Evolutionary conservation across 2,113 vertebrate genomes (phyloP).

Genomic region (Coptodon rendalli): DNA sequence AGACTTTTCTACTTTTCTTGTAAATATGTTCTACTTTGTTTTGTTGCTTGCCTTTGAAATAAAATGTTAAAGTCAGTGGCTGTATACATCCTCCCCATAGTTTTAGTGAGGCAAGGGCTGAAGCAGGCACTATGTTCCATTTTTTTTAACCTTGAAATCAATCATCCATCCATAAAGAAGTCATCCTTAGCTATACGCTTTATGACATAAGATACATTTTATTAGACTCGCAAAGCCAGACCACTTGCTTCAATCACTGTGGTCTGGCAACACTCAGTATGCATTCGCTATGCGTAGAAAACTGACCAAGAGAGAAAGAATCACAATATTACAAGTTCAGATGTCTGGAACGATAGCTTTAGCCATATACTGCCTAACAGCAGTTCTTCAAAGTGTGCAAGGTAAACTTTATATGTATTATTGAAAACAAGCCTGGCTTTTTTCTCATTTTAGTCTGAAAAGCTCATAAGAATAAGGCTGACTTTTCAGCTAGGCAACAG

Average conservation of each 20-base stretch:
- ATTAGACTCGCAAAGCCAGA: conserved; percentile 37
- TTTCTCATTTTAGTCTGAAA: background rate
- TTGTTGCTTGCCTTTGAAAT: conserved; percentile 1
- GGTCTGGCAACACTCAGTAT: background rate
- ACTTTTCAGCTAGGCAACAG: background rate
- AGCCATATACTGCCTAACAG: background rate
- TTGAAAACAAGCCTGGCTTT: background rate
- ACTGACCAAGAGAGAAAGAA: background rate
- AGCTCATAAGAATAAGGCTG: background rate
- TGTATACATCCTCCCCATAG: background rate
- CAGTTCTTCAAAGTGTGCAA: background rate
- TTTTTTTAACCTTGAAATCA: conserved; percentile 32
- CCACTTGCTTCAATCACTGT: conserved; percentile 5
- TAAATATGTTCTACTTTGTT: background rate
- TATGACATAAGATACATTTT: conserved; percentile 35
- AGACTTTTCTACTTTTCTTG: conserved; percentile 1
- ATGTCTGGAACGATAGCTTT: background rate
- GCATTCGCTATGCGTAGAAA: background rate
- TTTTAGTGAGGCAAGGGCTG: background rate
- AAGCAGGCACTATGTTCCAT: background rate
- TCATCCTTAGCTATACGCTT: conserved; percentile 25
- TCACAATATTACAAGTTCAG: background rate
- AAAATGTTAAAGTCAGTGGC: background rate
- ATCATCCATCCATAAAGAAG: conserved; percentile 29
- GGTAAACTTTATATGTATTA: background rate